These are phyloP conservation scores for Centropyge bicolor DNA, from an alignment of 2,797 vertebrate genomes.

Conservation along the genomic window DNA sequence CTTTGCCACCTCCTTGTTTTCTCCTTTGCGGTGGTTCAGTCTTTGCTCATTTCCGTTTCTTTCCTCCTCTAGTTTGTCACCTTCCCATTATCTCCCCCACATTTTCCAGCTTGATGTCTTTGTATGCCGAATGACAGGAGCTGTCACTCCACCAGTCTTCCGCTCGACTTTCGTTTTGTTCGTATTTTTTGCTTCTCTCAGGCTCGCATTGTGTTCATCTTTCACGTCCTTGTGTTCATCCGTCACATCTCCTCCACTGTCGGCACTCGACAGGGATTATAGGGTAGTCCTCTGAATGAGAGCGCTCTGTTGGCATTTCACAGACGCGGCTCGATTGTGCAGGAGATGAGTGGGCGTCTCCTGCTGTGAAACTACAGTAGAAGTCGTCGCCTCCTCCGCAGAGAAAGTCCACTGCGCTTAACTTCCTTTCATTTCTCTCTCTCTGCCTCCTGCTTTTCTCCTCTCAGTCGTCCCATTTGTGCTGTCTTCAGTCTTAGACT, in stretches of 20 bases:
- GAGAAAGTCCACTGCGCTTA: constrained; percentile 3
- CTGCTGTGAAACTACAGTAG: constrained; percentile 59
- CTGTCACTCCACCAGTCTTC: constrained; percentile 21
- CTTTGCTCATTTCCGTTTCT: neutral
- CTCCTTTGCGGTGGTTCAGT: neutral
- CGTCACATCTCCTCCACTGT: constrained; percentile 49
- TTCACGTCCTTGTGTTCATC: constrained; percentile 27
- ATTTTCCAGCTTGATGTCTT: constrained; percentile 28
- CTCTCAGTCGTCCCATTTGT: constrained; percentile 4
- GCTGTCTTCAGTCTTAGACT: constrained; percentile 16
- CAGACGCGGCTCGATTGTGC: constrained; percentile 63
- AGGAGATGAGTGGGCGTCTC: constrained; percentile 71
- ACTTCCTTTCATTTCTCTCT: constrained; percentile 10
- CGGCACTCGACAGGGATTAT: constrained; percentile 59
- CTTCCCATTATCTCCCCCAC: constrained; percentile 16
- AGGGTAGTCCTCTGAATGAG: constrained; percentile 46
- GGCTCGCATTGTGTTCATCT: constrained; percentile 16
- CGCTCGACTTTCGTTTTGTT: constrained; percentile 16
- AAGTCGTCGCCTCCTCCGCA: constrained; percentile 50
- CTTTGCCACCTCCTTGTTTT: neutral
- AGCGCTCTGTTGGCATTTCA: constrained; percentile 49
- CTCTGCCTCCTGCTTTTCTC: neutral
- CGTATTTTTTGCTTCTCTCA: constrained; percentile 25
- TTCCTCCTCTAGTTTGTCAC: constrained; percentile 9
- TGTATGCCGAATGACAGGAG: constrained; percentile 48